A percentile compares a stretch with the other conserved stretches of the same genome.
These are phyloP conservation scores for Doryteuthis pealeii DNA, from an alignment of 1,140 invertebrate species.

Conservation along the genomic window DNA sequence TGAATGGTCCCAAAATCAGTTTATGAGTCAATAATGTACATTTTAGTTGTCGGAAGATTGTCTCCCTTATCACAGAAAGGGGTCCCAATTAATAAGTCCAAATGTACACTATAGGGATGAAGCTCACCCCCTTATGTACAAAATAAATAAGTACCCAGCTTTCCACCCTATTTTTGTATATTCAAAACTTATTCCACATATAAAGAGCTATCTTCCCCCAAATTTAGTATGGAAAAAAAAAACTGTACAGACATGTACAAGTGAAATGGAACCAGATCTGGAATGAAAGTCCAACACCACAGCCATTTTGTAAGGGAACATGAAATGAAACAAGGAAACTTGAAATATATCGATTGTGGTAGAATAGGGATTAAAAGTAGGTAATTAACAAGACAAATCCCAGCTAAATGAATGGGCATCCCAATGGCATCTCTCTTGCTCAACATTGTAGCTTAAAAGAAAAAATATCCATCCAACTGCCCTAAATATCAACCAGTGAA, in stretches of 20 bases:
- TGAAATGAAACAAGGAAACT: not conserved
- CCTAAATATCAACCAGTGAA: too few species aligned
- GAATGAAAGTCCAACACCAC: not conserved
- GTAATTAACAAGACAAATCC: too few species aligned
- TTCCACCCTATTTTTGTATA: not conserved
- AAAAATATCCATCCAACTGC: too few species aligned
- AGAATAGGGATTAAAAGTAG: too few species aligned
- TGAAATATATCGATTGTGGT: too few species aligned
- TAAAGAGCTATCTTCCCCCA: too few species aligned
- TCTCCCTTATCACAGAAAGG: slow-evolving; percentile 9
- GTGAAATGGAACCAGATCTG: slow-evolving; percentile 3
- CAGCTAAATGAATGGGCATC: too few species aligned
- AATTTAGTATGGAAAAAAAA: too few species aligned
- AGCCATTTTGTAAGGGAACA: slow-evolving; percentile 2
- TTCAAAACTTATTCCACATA: too few species aligned
- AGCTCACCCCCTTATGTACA: not conserved
- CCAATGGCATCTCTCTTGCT: too few species aligned
- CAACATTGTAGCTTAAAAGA: too few species aligned
- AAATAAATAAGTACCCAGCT: slow-evolving; percentile 4
- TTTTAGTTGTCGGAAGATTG: not conserved
- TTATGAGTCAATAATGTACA: not conserved
- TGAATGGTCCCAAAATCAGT: too few species aligned
- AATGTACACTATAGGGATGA: not conserved
- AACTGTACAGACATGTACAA: not conserved
- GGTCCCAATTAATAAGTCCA: not conserved